Percentiles rank a stretch among this genome's conserved stretches.
Conservation (phyloP, 2,797 vertebrate species). For the Brachymystax lenok region DNA sequence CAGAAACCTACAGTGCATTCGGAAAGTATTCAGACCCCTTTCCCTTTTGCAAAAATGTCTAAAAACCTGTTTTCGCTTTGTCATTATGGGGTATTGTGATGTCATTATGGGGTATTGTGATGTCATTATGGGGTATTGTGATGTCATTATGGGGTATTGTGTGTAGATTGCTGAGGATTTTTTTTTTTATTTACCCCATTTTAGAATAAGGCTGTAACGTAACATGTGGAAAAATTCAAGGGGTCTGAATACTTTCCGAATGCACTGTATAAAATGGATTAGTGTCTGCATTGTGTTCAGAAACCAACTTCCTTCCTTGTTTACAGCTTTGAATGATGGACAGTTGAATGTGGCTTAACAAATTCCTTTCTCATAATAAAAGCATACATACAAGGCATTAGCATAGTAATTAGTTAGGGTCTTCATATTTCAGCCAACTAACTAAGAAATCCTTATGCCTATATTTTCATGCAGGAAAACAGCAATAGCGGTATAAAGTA, state of each 20-base stretch:
- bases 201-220: too few relatives aligned
- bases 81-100: neutral
- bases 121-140: neutral
- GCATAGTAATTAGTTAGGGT: slow-evolving; percentile 5
- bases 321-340: slow-evolving; percentile 4
- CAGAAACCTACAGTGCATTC: slow-evolving; percentile 18
- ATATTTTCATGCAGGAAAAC: slow-evolving; percentile 6
- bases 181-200: too few relatives aligned
- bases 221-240: neutral
- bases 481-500: neutral
- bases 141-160: neutral
- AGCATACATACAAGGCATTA: neutral
- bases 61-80: too few relatives aligned
- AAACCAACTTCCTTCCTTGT: neutral
- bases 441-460: neutral
- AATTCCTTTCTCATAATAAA: neutral
- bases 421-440: slow-evolving; percentile 6
- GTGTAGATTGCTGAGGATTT: too few relatives aligned
- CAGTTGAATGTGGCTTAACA: slow-evolving; percentile 16
- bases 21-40: neutral
- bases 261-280: slow-evolving; percentile 19
- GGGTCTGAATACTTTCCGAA: slow-evolving; percentile 1
- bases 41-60: too few relatives aligned
- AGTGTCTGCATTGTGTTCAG: slow-evolving; percentile 17
- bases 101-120: neutral